Evolutionary conservation across 2,113 vertebrate genomes (phyloP).

Genomic region (Polypterus senegalus): DNA sequence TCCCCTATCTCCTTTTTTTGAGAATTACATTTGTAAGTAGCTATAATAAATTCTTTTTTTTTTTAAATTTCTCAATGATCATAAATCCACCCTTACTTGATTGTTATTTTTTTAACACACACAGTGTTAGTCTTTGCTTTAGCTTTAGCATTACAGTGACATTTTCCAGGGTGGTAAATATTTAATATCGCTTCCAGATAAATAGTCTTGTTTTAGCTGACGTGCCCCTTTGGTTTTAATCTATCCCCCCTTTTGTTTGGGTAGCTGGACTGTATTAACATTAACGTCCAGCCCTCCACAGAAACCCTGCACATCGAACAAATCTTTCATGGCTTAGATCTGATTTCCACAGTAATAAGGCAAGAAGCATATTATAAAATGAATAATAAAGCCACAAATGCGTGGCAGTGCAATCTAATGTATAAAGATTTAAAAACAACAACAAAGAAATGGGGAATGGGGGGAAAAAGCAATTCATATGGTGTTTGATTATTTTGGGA

Average conservation of each 20-base stretch:
- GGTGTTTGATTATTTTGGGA: slow-evolving; percentile 9
- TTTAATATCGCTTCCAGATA: too few relatives aligned
- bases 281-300: slow-evolving; percentile 15
- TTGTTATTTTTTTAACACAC: too few relatives aligned
- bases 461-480: slow-evolving; percentile 18
- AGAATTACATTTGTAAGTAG: too few relatives aligned
- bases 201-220: too few relatives aligned
- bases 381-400: slow-evolving; percentile 20
- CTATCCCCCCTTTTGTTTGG: not conserved
- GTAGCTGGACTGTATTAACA: slow-evolving; percentile 1
- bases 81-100: too few relatives aligned
- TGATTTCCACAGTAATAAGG: slow-evolving; percentile 11
- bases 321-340: slow-evolving; percentile 14
- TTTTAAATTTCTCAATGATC: too few relatives aligned
- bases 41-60: too few relatives aligned
- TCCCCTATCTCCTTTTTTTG: too few relatives aligned
- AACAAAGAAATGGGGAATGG: slow-evolving; percentile 25
- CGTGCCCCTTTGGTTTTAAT: not conserved
- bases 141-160: too few relatives aligned
- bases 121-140: too few relatives aligned
- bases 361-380: slow-evolving; percentile 29
- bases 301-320: slow-evolving; percentile 7
- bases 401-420: not conserved
- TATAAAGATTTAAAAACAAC: slow-evolving; percentile 12
- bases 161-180: too few relatives aligned